Base-by-base conservation (phyloP, 35 echinoderm and acorn worm genomes). In the Lytechinus variegatus region DNA sequence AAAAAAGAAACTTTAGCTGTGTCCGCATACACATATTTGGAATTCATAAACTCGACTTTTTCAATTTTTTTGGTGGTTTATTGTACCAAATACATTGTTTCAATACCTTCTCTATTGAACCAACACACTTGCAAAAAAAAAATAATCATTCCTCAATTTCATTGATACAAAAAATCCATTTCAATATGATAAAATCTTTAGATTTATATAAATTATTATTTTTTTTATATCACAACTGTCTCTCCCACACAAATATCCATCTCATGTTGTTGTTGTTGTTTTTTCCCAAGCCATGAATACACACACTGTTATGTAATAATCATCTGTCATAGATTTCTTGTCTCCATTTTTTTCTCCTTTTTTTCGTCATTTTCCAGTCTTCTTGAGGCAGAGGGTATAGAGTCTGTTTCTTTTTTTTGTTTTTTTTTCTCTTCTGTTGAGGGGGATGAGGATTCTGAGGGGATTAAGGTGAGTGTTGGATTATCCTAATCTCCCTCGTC, bases 401-500 rank as follows among this genome's bases (percentile, higher is more conserved):
- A 79, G 88, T 90, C 33, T 44, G 33, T 44, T 44, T 52, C 29
- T 52, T 90, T 90, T 90, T 89, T 90, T 90, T 90, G 13, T 19
- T 12, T 44, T 90, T 90, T 90, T 89, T 89, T 90, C 52, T 51
- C 86, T 93, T 93, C 29, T 10, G 92, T 13, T 57, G 54, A 54
- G 54, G 92, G 92, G 92, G 92, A 93, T 54, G 92, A 93, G 92
- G 92, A 93, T 93, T 24, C 16, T 53, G 55, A 93, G 92, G 92
- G 92, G 92, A 93, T 93, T 93, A 93, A 93, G 92, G 57, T 93
- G 53, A 54, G 92, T 27, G 14, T 90, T 90, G 54, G 92, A 93
- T 93, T 93, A 93, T 93, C 92, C 55, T 93, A 93, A 93, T 93
- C 92, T 54, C 92, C 92, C 57, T 93, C 92, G 28, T 93, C 95